Percentiles rank a stretch among this genome's conserved stretches.
phyloP scores from a whole-genome alignment of 2,888 invertebrate species.

The Cerceris rybyensis region DNA sequence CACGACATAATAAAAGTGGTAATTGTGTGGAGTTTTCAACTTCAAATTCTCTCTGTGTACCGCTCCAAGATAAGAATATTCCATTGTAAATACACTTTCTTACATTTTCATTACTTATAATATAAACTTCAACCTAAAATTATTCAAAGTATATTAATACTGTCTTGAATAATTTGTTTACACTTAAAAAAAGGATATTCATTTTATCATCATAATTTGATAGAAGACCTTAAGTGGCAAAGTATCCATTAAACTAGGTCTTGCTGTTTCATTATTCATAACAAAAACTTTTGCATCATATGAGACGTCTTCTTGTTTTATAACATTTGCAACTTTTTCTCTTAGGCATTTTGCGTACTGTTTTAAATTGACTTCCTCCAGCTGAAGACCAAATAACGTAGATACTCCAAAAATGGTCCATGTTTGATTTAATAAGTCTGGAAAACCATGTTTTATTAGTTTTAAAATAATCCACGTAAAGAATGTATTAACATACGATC shows the following conservation, averaged over 20 bases:
- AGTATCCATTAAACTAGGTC: constrained; percentile 62
- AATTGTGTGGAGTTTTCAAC: constrained; percentile 62
- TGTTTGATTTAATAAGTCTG: constrained; percentile 74
- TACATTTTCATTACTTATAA: constrained; percentile 42
- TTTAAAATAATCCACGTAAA: no score
- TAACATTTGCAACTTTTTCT: constrained; percentile 73
- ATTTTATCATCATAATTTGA: constrained; percentile 1
- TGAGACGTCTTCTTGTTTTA: constrained; percentile 71
- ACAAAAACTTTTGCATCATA: constrained; percentile 71
- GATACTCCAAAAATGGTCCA: constrained; percentile 79
- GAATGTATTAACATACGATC: no score
- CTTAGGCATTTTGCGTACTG: constrained; percentile 76
- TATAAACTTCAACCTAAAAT: constrained; percentile 65
- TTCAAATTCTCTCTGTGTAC: constrained; percentile 31
- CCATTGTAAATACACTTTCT: constrained; percentile 73
- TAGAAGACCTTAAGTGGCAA: constrained; percentile 68
- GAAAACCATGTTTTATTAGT: neutral
- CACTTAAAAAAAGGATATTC: neutral
- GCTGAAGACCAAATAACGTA: constrained; percentile 73
- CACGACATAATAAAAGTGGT: constrained; percentile 77
- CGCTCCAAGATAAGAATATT: constrained; percentile 75
- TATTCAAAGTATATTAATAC: constrained; percentile 2
- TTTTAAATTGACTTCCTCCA: constrained; percentile 74
- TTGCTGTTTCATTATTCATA: constrained; percentile 52
- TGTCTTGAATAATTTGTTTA: neutral